Conservation (phyloP, 37 sponge, comb jelly and placozoan species). For the Diacarnus erythraeanus region DNA sequence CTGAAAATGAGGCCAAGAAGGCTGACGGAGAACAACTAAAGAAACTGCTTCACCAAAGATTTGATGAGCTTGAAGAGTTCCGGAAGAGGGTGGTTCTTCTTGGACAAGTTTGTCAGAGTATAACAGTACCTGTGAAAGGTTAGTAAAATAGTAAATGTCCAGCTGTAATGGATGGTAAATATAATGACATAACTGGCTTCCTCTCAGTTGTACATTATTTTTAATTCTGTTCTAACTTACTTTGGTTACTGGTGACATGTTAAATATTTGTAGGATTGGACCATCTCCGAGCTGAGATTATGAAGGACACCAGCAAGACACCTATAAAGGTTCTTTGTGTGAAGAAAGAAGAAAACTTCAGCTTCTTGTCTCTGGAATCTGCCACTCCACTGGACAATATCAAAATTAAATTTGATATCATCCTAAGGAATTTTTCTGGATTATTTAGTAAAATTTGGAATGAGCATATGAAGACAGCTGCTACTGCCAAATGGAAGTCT, state of each 20-base stretch:
- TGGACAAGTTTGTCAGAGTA: constrained; percentile 3
- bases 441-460: constrained; percentile 19
- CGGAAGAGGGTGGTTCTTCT: not conserved
- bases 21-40: not conserved
- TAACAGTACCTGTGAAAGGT: not conserved
- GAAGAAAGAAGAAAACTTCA: not conserved
- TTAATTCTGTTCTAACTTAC: too few relatives aligned
- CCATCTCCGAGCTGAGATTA: constrained; percentile 2
- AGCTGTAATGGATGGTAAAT: not conserved
- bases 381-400: not conserved
- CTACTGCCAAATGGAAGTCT: not conserved
- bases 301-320: not conserved
- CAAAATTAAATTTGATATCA: constrained; percentile 1
- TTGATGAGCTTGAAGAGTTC: constrained; percentile 11
- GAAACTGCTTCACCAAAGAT: not conserved
- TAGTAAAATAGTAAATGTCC: not conserved
- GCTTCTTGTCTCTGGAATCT: not conserved
- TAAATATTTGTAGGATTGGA: not conserved
- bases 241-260: too few relatives aligned
- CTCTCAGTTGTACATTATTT: not conserved
- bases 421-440: not conserved
- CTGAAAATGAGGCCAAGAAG: not conserved
- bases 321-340: constrained; percentile 28
- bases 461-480: not conserved
- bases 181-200: not conserved